Conservation (phyloP, 2,797 vertebrate genomes). For the Poeciliopsis presidionis region DNA sequence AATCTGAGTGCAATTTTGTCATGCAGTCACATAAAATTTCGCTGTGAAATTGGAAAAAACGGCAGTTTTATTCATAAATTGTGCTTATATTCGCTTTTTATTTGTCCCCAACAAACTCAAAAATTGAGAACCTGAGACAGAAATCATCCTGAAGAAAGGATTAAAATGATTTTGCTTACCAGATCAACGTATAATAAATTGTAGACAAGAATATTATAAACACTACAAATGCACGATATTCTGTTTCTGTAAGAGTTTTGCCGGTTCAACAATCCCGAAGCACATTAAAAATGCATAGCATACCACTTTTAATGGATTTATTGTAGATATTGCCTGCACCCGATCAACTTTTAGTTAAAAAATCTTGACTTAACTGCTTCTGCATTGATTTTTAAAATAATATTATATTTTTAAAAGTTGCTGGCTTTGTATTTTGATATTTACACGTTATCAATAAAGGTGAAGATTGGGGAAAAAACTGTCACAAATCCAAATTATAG, state of each 20-base stretch:
- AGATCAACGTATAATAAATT: slow-evolving; percentile 34
- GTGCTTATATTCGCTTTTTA: slow-evolving; percentile 62
- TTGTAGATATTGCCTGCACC: slow-evolving; percentile 49
- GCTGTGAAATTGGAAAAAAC: slow-evolving; percentile 37
- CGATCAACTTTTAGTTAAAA: slow-evolving; percentile 47
- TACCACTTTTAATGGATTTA: slow-evolving; percentile 52
- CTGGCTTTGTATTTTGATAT: slow-evolving; percentile 75
- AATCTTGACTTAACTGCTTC: slow-evolving; percentile 39
- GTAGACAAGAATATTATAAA: slow-evolving; percentile 31
- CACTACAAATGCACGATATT: slow-evolving; percentile 36
- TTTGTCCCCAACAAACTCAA: slow-evolving; percentile 29
- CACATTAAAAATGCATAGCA: slow-evolving; percentile 74
- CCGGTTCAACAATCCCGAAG: slow-evolving; percentile 59
- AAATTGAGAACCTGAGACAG: slow-evolving; percentile 70
- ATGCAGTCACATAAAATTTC: slow-evolving; percentile 34
- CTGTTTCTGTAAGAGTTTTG: slow-evolving; percentile 41
- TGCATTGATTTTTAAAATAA: slow-evolving; percentile 46
- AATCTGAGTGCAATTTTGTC: slow-evolving; percentile 72
- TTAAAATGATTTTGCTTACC: slow-evolving; percentile 48
- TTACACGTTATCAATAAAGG: slow-evolving; percentile 65
- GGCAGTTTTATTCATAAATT: slow-evolving; percentile 66
- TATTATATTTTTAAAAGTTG: slow-evolving; percentile 57
- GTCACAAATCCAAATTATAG: slow-evolving; percentile 71
- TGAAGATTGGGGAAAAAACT: slow-evolving; percentile 51
- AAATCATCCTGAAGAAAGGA: slow-evolving; percentile 58